phyloP scores from a whole-genome alignment of 1,140 invertebrate species.

The Zaprionus africanus region DNA sequence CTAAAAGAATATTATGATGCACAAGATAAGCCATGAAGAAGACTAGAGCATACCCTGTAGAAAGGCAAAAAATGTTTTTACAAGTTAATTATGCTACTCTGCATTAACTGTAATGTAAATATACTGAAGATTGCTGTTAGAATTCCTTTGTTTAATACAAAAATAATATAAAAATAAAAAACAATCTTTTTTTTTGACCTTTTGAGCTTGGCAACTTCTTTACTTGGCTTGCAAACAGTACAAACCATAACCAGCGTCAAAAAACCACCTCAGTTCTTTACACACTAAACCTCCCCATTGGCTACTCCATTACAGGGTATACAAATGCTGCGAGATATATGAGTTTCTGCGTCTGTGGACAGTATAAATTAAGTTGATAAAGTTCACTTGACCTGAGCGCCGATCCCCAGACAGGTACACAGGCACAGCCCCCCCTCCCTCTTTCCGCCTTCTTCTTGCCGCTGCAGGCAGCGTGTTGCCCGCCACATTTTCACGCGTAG shows the following conservation, averaged over 20 bases:
- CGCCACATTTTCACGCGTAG: constrained; percentile 40
- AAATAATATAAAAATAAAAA: no score
- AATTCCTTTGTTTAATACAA: no score
- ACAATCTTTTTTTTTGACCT: no score
- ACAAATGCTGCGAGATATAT: constrained; percentile 47
- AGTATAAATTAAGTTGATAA: constrained; percentile 70
- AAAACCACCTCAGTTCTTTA: neutral
- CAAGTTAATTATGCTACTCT: no score
- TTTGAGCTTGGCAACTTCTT: no score
- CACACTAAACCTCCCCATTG: neutral
- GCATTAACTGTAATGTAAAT: no score
- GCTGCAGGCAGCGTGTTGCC: neutral
- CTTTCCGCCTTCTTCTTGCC: neutral
- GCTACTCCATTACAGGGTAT: neutral
- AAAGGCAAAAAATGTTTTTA: no score
- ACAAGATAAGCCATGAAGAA: neutral
- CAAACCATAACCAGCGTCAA: no score
- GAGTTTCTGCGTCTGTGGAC: constrained; percentile 37
- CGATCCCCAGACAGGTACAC: neutral
- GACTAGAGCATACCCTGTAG: neutral
- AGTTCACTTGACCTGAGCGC: constrained; percentile 46
- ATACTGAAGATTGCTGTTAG: no score
- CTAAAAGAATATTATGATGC: constrained; percentile 1
- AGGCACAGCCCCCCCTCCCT: neutral
- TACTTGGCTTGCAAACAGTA: no score